Conservation (phyloP, 1,140 invertebrate genomes). For the Diprion similis region DNA sequence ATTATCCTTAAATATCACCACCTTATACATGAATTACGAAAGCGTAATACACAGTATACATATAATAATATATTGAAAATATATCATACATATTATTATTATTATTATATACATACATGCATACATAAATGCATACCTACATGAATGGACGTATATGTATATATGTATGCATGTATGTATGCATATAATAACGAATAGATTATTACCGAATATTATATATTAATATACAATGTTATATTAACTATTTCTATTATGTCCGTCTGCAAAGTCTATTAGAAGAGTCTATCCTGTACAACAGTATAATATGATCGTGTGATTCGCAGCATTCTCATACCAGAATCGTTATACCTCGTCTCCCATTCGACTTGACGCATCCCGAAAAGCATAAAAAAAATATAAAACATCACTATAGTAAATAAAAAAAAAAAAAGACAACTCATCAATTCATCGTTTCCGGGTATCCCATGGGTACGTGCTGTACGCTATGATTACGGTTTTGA, state of each 20-base stretch:
- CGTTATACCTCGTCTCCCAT: background rate
- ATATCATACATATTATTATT: slow-evolving; percentile 3
- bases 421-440: background rate
- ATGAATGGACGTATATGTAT: slow-evolving; percentile 33
- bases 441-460: slow-evolving; percentile 7
- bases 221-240: slow-evolving; percentile 53
- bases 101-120: slow-evolving; percentile 29
- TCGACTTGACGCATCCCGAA: background rate
- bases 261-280: slow-evolving; percentile 63
- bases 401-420: background rate
- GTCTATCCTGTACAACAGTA: slow-evolving; percentile 48
- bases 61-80: slow-evolving; percentile 2
- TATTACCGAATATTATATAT: slow-evolving; percentile 42
- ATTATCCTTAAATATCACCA: too few relatives aligned
- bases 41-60: slow-evolving; percentile 25
- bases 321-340: background rate
- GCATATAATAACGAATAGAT: slow-evolving; percentile 45
- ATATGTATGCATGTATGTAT: slow-evolving; percentile 33
- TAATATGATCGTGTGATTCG: background rate
- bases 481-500: background rate
- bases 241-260: slow-evolving; percentile 61
- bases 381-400: background rate
- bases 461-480: background rate
- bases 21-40: too few relatives aligned
- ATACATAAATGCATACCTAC: slow-evolving; percentile 33